Evolutionary conservation across 2,113 vertebrate species (phyloP).

Genomic region (Motacilla tschutschensis): DNA sequence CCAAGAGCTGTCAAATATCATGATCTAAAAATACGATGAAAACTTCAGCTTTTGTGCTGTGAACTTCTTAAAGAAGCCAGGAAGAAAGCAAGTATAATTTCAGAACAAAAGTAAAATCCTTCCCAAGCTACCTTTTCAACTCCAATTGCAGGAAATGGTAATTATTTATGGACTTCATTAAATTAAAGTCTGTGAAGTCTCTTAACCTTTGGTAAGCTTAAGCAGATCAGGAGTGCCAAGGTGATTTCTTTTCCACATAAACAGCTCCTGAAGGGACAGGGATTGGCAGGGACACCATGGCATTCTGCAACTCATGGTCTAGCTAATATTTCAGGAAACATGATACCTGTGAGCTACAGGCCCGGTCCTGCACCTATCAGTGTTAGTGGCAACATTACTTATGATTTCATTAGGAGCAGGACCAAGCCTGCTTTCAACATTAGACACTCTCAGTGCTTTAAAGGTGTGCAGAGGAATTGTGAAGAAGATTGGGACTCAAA

Average conservation of each 20-base stretch:
- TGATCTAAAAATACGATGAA: background rate
- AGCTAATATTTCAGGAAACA: conserved; percentile 34
- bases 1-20: conserved; percentile 3
- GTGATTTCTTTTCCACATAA: background rate
- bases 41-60: background rate
- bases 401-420: conserved; percentile 38
- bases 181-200: background rate
- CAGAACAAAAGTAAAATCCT: background rate
- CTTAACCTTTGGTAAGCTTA: background rate
- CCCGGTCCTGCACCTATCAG: background rate
- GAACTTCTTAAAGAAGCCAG: background rate
- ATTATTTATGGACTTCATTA: conserved; percentile 9
- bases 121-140: background rate
- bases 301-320: background rate
- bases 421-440: conserved; percentile 20
- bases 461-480: background rate
- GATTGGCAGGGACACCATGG: background rate
- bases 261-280: background rate
- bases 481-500: background rate
- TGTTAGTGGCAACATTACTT: background rate
- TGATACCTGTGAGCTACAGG: background rate
- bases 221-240: background rate
- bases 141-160: background rate
- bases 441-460: background rate
- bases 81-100: background rate